Evolutionary conservation across 2,797 vertebrate species (phyloP).

Genomic region (Crocodylus rhombifer): DNA sequence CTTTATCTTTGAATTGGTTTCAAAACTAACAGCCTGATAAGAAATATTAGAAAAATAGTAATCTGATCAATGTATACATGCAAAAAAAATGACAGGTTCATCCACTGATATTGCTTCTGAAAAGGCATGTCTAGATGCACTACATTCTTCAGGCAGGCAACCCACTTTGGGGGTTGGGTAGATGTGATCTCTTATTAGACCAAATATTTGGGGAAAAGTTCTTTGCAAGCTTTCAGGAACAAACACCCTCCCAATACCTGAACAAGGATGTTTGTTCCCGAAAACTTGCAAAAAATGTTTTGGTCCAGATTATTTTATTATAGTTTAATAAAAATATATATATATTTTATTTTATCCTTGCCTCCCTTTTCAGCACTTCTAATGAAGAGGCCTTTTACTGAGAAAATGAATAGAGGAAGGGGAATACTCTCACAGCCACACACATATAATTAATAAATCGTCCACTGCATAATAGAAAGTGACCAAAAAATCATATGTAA

Average conservation of each 20-base stretch:
- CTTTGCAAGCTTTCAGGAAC: no score
- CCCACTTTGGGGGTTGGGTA: no score
- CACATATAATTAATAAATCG: neutral
- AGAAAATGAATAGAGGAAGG: neutral
- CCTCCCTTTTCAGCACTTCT: neutral
- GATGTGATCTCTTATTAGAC: no score
- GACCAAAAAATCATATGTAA: neutral
- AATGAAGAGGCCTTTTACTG: neutral
- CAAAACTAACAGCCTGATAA: neutral
- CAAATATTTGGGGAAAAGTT: no score
- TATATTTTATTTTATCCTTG: no score
- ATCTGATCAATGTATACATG: neutral
- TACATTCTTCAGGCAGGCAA: neutral
- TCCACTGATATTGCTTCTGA: neutral
- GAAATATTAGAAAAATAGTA: neutral
- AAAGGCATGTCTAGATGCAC: neutral
- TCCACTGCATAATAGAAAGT: neutral
- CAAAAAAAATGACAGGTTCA: neutral
- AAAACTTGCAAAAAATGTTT: no score
- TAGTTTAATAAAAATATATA: no score
- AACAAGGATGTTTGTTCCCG: no score
- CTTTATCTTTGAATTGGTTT: neutral
- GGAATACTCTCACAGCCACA: neutral
- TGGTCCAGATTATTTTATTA: no score
- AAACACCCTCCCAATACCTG: no score